phyloP scores from a whole-genome alignment of 2,113 vertebrate species.

The Cavia porcellus region DNA sequence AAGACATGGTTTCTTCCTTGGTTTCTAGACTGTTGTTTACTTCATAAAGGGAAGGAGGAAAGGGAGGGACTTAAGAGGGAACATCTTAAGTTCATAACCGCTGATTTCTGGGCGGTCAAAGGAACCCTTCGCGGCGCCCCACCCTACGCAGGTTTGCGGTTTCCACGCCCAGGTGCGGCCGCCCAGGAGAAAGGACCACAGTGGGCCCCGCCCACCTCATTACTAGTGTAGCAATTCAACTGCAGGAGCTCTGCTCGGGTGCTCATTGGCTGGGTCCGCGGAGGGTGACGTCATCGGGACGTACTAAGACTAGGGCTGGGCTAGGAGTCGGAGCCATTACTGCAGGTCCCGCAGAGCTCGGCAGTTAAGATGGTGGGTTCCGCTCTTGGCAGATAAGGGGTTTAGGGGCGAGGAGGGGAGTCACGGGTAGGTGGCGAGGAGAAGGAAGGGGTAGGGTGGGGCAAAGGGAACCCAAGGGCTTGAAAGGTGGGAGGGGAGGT shows the following conservation, averaged over 20 bases:
- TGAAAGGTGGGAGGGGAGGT: background rate
- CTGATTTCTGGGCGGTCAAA: accelerated
- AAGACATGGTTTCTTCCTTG: constrained; percentile 67
- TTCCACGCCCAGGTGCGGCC: accelerated
- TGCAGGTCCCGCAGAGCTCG: constrained; percentile 36
- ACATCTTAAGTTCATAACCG: background rate
- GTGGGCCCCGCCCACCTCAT: background rate
- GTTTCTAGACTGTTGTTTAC: constrained; percentile 63
- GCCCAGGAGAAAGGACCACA: accelerated
- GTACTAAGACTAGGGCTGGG: constrained; percentile 64
- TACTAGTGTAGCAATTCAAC: background rate
- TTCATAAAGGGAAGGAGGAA: background rate
- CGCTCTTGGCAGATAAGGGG: background rate
- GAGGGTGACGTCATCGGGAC: constrained; percentile 74
- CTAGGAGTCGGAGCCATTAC: constrained; percentile 68
- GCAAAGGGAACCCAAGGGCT: background rate
- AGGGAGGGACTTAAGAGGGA: background rate
- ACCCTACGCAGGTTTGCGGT: accelerated
- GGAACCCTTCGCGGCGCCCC: no score
- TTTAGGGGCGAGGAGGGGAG: background rate
- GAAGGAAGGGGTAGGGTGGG: background rate
- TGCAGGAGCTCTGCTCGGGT: background rate
- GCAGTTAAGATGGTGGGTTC: constrained; percentile 67
- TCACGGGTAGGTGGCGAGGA: background rate
- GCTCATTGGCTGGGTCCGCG: constrained; percentile 55